Base-by-base conservation (phyloP, 1,140 invertebrate genomes). In the Orchesella cincta region DNA sequence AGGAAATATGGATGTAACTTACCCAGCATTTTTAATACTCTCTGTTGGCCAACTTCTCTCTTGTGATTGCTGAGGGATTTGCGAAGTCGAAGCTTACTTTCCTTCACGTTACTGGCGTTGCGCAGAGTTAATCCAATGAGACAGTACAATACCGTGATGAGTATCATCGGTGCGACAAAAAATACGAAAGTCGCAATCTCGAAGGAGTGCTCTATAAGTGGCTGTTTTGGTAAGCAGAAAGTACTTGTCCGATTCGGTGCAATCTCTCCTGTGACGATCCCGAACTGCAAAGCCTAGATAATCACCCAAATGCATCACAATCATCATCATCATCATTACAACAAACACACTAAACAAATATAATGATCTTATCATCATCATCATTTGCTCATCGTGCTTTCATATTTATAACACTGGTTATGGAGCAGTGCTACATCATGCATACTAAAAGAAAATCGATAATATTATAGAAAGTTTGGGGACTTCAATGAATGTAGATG, bases 71-170 rank as follows among this genome's bases (percentile, higher is more conserved):
- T 79, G 67, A 82, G 51, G 0, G 81, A 82, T 70, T 82, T 82
- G n/a, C 81, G 51, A 29, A 82, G 76, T n/a, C 81, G 67, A 12
- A 79, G 70, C 62, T 82, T 82, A 34, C 77, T 75, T 54, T 82
- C 81, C 35, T 82, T 80, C 28, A 82, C 81, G n/a, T 64, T 78
- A 36, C 76, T 82, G 0, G 85, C 81, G 57, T 82, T 86, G 79
- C 90, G 89, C 39, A 95, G 85, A 81, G 91, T 90, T 20, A 93
- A 83, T 8, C 92, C 94, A 82, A 96, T 95, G 73, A 94, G 85
- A n/a, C 92, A 87, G 84, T 97, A 96, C 1, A 95, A 87, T 1
- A 92, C 91, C 3, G 91, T 93, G 81, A 96, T 95, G 36, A 95
- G 85, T 20, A 91, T 90, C 93, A 96, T 94, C 0, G 94, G 94